A percentile compares a stretch with the other conserved stretches of the same genome.
Evolutionary conservation across 2,888 invertebrate species (phyloP).

Genomic region (Nemapogon koenigi): DNA sequence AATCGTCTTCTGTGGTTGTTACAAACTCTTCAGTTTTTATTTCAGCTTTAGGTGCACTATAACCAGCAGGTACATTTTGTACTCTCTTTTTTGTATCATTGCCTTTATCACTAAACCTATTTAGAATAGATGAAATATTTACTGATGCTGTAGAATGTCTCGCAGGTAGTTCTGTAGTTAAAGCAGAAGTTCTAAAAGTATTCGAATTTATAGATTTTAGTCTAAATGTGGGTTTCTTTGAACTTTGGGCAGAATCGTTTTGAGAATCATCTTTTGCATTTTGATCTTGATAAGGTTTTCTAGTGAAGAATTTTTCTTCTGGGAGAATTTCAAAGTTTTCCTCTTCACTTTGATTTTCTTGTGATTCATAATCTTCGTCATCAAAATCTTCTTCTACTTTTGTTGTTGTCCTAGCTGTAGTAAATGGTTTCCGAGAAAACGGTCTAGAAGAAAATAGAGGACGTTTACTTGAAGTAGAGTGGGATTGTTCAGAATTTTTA

Average conservation of each 20-base stretch:
- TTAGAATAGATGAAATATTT: slow-evolving; percentile 38
- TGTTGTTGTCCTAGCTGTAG: slow-evolving; percentile 45
- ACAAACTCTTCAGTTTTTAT: slow-evolving; percentile 22
- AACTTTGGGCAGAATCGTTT: slow-evolving; percentile 24
- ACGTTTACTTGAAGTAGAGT: slow-evolving; percentile 33
- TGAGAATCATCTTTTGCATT: slow-evolving; percentile 10
- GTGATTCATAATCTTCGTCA: slow-evolving; percentile 38
- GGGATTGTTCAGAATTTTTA: slow-evolving; percentile 30
- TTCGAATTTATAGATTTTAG: slow-evolving; percentile 45
- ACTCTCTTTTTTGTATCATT: slow-evolving; percentile 41
- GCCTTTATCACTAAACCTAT: slow-evolving; percentile 35
- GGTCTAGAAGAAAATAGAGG: slow-evolving; percentile 36
- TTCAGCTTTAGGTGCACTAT: slow-evolving; percentile 29
- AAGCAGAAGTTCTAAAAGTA: slow-evolving; percentile 47
- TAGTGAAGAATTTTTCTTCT: slow-evolving; percentile 44
- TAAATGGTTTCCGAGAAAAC: slow-evolving; percentile 45
- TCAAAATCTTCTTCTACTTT: slow-evolving; percentile 37
- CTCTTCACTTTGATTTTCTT: slow-evolving; percentile 38
- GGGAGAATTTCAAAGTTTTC: slow-evolving; percentile 49
- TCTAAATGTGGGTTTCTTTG: slow-evolving; percentile 38
- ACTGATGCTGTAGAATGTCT: slow-evolving; percentile 24
- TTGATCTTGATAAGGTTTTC: slow-evolving; percentile 29
- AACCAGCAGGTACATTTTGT: slow-evolving; percentile 49
- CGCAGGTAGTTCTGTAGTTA: slow-evolving; percentile 45
- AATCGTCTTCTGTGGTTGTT: slow-evolving; percentile 36